Percentiles rank a stretch among this genome's conserved stretches.
phyloP scores from a whole-genome alignment of 2,797 vertebrate genomes.

The Myotis findleyi region DNA sequence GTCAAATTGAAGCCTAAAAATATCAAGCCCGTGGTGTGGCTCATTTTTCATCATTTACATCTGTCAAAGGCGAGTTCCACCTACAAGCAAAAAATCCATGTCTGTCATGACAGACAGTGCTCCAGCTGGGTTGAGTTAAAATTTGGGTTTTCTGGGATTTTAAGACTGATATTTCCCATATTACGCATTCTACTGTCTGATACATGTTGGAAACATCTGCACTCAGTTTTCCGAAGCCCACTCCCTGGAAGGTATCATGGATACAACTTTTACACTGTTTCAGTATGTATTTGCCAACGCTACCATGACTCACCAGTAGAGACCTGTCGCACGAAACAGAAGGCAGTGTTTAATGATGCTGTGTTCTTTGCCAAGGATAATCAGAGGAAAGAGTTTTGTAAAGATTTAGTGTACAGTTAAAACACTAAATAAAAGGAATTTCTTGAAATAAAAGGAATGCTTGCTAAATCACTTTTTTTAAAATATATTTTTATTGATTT shows the following conservation, averaged over 20 bases:
- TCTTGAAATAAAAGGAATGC: slow-evolving; percentile 19
- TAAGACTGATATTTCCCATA: background rate
- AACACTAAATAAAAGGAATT: background rate
- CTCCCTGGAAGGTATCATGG: background rate
- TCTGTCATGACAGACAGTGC: background rate
- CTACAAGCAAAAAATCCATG: background rate
- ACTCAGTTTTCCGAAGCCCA: background rate
- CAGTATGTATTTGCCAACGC: slow-evolving; percentile 5
- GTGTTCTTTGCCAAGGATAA: background rate
- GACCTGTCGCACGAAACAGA: slow-evolving; percentile 44
- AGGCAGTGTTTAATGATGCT: background rate
- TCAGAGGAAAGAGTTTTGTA: background rate
- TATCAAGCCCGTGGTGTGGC: background rate
- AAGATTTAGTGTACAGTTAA: background rate
- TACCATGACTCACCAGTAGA: background rate
- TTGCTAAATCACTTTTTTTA: slow-evolving; percentile 7
- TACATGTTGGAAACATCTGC: slow-evolving; percentile 9
- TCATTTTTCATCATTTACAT: background rate
- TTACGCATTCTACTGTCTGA: background rate
- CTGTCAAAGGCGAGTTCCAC: background rate
- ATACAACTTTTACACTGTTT: slow-evolving; percentile 38
- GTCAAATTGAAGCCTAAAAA: background rate
- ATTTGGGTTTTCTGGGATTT: background rate
- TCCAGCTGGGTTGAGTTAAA: background rate
- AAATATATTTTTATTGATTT: too few relatives aligned